Evolutionary conservation across 2,888 invertebrate species (phyloP).

Genomic region (Phaonia tiefii): DNA sequence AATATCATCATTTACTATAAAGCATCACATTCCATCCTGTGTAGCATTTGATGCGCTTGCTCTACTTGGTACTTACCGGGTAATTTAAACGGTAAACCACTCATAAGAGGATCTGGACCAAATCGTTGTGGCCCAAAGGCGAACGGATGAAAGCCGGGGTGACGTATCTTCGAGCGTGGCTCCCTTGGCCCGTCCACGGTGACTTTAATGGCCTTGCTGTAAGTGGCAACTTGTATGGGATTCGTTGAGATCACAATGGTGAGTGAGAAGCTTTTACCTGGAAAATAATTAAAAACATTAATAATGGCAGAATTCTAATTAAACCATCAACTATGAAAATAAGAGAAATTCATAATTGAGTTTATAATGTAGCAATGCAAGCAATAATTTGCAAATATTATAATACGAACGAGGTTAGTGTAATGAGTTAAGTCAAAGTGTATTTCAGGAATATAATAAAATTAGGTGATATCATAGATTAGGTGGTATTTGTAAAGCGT

Average conservation of each 20-base stretch:
- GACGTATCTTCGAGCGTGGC: constrained; percentile 95
- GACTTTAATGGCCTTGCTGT: constrained; percentile 98
- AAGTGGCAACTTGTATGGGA: constrained; percentile 98
- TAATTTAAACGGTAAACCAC: constrained; percentile 90
- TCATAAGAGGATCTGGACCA: constrained; percentile 89
- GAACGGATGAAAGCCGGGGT: constrained; percentile 93
- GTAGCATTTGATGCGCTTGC: too few relatives aligned
- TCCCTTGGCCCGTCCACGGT: constrained; percentile 99
- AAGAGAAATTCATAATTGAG: constrained; percentile 11
- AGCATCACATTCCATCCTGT: not conserved
- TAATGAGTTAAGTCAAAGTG: not conserved
- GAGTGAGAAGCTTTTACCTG: constrained; percentile 98
- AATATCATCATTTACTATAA: constrained; percentile 53
- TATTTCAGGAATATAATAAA: too few relatives aligned
- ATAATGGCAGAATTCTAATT: not conserved
- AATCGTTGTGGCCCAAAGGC: constrained; percentile 92
- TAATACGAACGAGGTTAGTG: not conserved
- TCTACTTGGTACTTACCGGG: constrained; percentile 84
- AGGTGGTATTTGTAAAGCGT: too few relatives aligned
- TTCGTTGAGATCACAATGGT: constrained; percentile 96
- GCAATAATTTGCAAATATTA: constrained; percentile 15
- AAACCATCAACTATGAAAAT: not conserved
- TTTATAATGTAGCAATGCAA: constrained; percentile 21
- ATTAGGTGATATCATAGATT: too few relatives aligned
- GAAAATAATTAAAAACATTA: constrained; percentile 34